phyloP scores from a whole-genome alignment of 2,113 vertebrate genomes.

The Telmatochromis sp. region DNA sequence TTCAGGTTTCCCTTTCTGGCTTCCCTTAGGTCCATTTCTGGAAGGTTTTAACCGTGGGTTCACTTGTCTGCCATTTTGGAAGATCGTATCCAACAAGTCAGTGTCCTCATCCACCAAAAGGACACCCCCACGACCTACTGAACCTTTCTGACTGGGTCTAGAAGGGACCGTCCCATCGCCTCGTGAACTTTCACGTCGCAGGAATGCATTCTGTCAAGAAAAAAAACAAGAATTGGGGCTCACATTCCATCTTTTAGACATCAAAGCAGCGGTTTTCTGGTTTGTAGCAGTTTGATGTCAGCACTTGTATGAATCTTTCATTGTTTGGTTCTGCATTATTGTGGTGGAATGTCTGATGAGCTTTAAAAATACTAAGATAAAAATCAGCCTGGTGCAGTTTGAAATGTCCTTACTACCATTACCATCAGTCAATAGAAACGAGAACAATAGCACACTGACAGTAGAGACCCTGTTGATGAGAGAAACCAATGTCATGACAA shows the following conservation, averaged over 20 bases:
- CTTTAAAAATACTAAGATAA: background rate
- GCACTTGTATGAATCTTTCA: background rate
- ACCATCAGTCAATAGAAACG: background rate
- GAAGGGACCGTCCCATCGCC: constrained; percentile 62
- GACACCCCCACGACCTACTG: constrained; percentile 49
- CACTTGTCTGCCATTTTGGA: constrained; percentile 34
- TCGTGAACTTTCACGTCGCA: constrained; percentile 19
- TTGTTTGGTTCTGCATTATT: background rate
- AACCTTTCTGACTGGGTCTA: constrained; percentile 36
- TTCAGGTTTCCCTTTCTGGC: constrained; percentile 66
- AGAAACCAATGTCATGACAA: background rate
- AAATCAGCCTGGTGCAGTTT: background rate
- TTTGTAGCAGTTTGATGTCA: background rate
- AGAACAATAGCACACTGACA: background rate
- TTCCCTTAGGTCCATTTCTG: constrained; percentile 26
- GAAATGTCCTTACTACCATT: background rate
- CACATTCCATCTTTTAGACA: background rate
- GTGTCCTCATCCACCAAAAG: constrained; percentile 73
- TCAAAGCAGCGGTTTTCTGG: background rate
- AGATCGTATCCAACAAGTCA: constrained; percentile 56
- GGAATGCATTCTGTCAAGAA: constrained; percentile 31
- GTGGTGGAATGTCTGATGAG: background rate
- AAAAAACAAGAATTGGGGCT: background rate
- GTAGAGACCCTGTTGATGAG: background rate
- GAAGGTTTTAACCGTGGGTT: constrained; percentile 31